phyloP scores from a whole-genome alignment of 2,888 invertebrate genomes.

The Augiades crinisus region DNA sequence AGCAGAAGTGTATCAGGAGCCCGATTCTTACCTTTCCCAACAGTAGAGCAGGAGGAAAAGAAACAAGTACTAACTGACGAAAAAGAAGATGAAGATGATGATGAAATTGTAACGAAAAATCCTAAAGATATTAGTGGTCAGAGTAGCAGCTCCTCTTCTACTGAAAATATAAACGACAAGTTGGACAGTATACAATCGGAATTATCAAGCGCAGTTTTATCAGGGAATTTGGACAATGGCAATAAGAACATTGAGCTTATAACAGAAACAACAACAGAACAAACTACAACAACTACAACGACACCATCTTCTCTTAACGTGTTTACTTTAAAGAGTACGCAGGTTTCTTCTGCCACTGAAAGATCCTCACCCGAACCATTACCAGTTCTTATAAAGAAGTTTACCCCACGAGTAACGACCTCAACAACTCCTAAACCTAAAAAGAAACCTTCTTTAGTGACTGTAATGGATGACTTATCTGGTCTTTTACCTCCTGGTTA shows the following conservation, averaged over 20 bases:
- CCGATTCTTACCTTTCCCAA: slow-evolving; percentile 89
- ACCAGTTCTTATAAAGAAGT: slow-evolving; percentile 85
- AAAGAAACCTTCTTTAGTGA: slow-evolving; percentile 66
- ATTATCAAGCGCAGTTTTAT: slow-evolving; percentile 88
- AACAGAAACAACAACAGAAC: slow-evolving; percentile 76
- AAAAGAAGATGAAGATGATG: slow-evolving; percentile 45
- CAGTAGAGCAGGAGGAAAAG: slow-evolving; percentile 88
- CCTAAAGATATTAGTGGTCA: slow-evolving; percentile 45
- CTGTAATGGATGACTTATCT: slow-evolving; percentile 82
- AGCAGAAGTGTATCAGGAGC: slow-evolving; percentile 93
- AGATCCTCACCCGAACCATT: slow-evolving; percentile 80
- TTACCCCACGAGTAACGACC: slow-evolving; percentile 76
- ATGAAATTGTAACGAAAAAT: slow-evolving; percentile 59
- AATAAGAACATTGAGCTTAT: slow-evolving; percentile 85
- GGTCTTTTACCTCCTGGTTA: slow-evolving; percentile 84
- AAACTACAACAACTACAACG: slow-evolving; percentile 52
- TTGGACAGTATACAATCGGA: slow-evolving; percentile 92
- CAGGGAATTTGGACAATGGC: slow-evolving; percentile 86
- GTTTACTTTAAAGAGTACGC: slow-evolving; percentile 76
- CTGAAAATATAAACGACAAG: slow-evolving; percentile 93
- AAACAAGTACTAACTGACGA: slow-evolving; percentile 85
- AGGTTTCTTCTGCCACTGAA: slow-evolving; percentile 70
- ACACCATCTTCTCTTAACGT: slow-evolving; percentile 59
- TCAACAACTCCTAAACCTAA: slow-evolving; percentile 71
- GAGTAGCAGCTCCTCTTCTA: slow-evolving; percentile 77